Evolutionary conservation across 2,113 vertebrate genomes (phyloP).

Genomic region (Notechis scutatus): DNA sequence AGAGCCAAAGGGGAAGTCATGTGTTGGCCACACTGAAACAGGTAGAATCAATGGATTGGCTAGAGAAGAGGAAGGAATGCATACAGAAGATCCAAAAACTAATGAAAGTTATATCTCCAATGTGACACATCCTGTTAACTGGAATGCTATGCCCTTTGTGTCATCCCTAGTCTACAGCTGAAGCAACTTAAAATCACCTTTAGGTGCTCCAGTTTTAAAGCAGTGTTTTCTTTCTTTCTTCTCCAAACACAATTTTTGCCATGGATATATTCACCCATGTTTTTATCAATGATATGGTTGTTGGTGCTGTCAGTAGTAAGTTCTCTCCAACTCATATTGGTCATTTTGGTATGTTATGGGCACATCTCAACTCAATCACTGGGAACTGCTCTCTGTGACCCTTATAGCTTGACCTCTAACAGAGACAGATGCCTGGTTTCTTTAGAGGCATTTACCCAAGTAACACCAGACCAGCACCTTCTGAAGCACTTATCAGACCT

Average conservation of each 20-base stretch:
- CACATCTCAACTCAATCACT: background rate
- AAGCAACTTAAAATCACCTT: background rate
- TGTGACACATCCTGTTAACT: background rate
- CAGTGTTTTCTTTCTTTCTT: background rate
- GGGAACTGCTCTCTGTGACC: background rate
- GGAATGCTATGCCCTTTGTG: background rate
- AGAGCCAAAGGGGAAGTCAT: background rate
- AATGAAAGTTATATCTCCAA: background rate
- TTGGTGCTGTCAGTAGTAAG: background rate
- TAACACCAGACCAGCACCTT: background rate
- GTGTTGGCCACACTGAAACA: background rate
- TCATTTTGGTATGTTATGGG: background rate
- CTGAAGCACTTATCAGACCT: background rate
- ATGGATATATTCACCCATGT: background rate
- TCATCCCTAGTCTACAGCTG: background rate
- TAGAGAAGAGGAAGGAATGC: background rate
- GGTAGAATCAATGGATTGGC: background rate
- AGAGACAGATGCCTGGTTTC: background rate
- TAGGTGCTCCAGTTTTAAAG: background rate
- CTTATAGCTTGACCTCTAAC: background rate
- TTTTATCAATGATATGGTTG: background rate
- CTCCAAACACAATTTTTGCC: background rate
- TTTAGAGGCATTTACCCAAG: background rate
- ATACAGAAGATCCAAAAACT: background rate
- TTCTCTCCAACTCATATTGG: background rate